phyloP scores from a whole-genome alignment of 30 jellyfish, hydroid and myxozoan species.

The Hydractinia symbiolongicarpus region DNA sequence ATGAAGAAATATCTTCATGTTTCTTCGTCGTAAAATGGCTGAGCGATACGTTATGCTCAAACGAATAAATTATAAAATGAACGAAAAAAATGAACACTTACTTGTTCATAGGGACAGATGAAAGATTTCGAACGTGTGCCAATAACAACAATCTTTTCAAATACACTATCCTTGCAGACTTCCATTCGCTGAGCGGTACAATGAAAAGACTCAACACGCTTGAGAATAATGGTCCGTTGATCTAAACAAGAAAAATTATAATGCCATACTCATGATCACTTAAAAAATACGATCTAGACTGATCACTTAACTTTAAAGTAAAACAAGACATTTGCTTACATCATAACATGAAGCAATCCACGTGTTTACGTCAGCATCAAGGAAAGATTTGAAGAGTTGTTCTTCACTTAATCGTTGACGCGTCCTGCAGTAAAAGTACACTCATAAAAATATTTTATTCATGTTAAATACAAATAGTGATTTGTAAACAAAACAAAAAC shows the following conservation, averaged over 20 bases:
- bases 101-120: conserved; percentile 53
- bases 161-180: conserved; percentile 35
- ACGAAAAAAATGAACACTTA: neutral
- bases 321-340: conserved; percentile 20
- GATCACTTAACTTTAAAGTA: no score
- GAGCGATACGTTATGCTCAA: no score
- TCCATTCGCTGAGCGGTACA: conserved; percentile 60
- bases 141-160: conserved; percentile 57
- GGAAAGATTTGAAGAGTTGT: conserved; percentile 54
- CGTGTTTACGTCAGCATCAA: conserved; percentile 56
- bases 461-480: no score
- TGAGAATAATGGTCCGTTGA: conserved; percentile 88
- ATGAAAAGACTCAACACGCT: conserved; percentile 62
- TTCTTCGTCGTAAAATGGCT: no score
- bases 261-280: neutral
- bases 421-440: conserved; percentile 38
- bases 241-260: conserved; percentile 25
- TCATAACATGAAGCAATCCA: conserved; percentile 79
- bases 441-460: no score
- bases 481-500: no score
- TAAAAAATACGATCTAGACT: neutral
- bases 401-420: conserved; percentile 88
- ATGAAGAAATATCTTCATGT: no score
- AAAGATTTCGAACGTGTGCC: conserved; percentile 66
- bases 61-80: neutral